A percentile compares a stretch with the other conserved stretches of the same genome.
Evolutionary conservation across 2,113 vertebrate species (phyloP).

Genomic region (Calidris pygmaea): DNA sequence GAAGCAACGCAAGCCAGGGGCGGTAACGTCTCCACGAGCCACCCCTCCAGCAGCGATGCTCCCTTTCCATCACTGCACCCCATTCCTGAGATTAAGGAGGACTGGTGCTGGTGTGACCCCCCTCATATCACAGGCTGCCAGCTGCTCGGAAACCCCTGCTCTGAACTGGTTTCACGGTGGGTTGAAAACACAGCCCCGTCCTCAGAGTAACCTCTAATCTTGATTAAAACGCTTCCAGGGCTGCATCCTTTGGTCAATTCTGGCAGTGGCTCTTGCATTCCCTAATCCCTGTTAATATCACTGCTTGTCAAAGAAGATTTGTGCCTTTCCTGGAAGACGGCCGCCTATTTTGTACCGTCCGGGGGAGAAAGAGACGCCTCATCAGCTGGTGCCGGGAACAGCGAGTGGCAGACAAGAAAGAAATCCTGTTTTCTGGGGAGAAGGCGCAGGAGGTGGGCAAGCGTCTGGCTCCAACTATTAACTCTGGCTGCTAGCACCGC

Average conservation of each 20-base stretch:
- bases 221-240: constrained; percentile 13
- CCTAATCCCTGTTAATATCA: constrained; percentile 60
- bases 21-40: background rate
- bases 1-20: background rate
- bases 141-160: background rate
- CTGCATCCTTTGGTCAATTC: background rate
- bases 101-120: background rate
- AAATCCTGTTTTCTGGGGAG: constrained; percentile 18
- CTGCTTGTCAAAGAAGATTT: constrained; percentile 61
- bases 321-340: constrained; percentile 49
- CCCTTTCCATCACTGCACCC: background rate
- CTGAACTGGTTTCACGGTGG: background rate
- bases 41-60: background rate
- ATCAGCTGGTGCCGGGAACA: constrained; percentile 6
- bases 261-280: background rate
- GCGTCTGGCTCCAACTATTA: background rate
- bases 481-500: background rate
- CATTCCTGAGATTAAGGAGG: background rate
- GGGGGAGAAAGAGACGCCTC: background rate
- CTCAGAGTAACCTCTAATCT: background rate
- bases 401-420: background rate
- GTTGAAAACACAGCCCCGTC: background rate
- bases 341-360: background rate
- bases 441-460: background rate
- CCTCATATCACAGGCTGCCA: background rate